These are phyloP conservation scores for Nothoprocta perdicaria DNA, from an alignment of 2,113 vertebrate genomes.

Conservation along the genomic window DNA sequence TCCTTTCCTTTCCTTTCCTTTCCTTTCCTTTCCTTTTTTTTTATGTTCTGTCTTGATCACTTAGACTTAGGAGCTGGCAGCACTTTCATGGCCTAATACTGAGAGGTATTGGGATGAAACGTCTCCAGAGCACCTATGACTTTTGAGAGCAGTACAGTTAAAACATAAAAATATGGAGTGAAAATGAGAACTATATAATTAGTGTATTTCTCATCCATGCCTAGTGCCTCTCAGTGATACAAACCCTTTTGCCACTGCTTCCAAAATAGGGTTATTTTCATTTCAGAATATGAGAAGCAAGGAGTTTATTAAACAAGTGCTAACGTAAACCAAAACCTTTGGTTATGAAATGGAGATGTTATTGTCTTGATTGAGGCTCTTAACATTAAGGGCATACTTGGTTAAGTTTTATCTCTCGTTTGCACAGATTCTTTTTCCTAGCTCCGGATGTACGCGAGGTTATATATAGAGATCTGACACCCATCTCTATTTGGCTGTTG, in stretches of 20 bases:
- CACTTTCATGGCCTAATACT: background rate
- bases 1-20: background rate
- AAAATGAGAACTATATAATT: background rate
- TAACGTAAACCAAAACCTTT: background rate
- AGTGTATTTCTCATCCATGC: background rate
- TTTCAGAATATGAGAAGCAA: background rate
- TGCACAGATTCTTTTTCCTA: constrained; percentile 44
- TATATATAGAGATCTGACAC: constrained; percentile 59
- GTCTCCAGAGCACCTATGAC: background rate
- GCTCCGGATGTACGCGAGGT: constrained; percentile 42
- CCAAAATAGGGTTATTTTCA: background rate
- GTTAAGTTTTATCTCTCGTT: constrained; percentile 60
- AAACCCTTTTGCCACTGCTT: background rate
- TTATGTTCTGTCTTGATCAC: background rate
- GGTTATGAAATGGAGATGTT: constrained; percentile 15
- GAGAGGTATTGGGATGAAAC: background rate
- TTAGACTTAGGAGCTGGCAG: background rate
- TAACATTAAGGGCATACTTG: constrained; percentile 24
- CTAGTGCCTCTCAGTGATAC: background rate
- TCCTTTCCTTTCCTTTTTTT: too few relatives aligned
- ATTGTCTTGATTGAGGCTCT: constrained; percentile 32
- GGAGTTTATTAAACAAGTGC: background rate
- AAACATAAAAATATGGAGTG: background rate
- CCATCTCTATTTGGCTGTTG: constrained; percentile 51
- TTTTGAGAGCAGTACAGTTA: background rate